Evolutionary conservation across 92 coral and sea anemone species (phyloP), one percentile per base, ranked within the genome.

Genomic region (Porites cylindrica): DNA sequence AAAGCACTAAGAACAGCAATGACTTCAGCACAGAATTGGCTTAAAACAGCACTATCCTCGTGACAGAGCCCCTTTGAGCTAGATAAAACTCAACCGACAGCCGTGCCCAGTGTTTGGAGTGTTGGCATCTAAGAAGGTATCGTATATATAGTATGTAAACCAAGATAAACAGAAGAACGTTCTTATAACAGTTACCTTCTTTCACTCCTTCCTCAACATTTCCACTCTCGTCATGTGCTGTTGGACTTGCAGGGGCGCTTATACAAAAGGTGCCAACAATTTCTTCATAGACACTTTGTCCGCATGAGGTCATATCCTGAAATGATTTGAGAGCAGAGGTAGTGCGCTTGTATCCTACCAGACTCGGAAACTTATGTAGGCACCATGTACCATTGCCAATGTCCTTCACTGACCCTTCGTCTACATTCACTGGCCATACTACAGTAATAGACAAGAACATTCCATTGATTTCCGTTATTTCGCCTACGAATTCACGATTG

Each of bases 341-440:
- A 16, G 72, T 89, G 24, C 97, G 92, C 52, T 86, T 80, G 85
- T 74, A 83, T 52, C 91, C 88, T 19, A 94, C 91, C 59, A 94
- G 88, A 66, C 89, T 94, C 69, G 97, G 97, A 60, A 94, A 94
- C 77, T 89, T 87, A 26, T 80, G 62, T 63, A 94, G 85, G 52
- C 88, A 85, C 97, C 97, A 94, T 12, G 62, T 81, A 4, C 76
- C 89, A 29, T 52, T 18, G 4, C 58, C 52, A 26, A 79, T 68
- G 70, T 79, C 50, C 76, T 68, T 56, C 77, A 24, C 65, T n/a
- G 82, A 75, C 32, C 47, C 62, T 3, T 66, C 20, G 12, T 60
- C 81, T 61, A 66, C 76, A 17, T 68, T 18, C 62, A 75, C 63
- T 56, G 97, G 97, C 97, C 97, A 94, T 2, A 85, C 92, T 19